Percentiles rank a stretch among this genome's conserved stretches.
These are phyloP conservation scores for Ormyrus thymus DNA, from an alignment of 2,888 invertebrate species.

Conservation along the genomic window DNA sequence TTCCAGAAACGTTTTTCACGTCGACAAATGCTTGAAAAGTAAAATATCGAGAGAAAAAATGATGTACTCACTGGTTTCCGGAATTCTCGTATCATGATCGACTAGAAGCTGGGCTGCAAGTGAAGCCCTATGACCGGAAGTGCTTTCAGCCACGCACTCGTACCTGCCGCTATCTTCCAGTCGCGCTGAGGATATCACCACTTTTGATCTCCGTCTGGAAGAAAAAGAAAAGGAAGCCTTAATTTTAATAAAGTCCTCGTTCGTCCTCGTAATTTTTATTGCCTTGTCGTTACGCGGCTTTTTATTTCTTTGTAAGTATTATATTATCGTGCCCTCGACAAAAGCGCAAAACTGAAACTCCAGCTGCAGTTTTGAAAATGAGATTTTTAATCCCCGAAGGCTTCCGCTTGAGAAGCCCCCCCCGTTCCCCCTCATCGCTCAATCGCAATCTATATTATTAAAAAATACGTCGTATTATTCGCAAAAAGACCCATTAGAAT, in stretches of 20 bases:
- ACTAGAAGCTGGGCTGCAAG: slow-evolving; percentile 77
- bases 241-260: background rate
- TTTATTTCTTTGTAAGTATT: no score
- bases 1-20: no score
- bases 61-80: slow-evolving; percentile 77
- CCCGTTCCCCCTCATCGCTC: no score
- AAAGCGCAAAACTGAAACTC: no score
- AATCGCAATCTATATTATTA: no score
- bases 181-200: slow-evolving; percentile 85
- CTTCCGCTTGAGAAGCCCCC: no score
- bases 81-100: slow-evolving; percentile 75
- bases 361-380: no score
- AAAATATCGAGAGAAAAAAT: background rate
- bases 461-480: no score
- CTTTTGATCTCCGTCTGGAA: slow-evolving; percentile 88
- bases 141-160: slow-evolving; percentile 87
- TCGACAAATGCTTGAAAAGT: background rate
- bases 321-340: no score
- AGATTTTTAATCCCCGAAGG: no score
- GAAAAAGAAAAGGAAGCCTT: slow-evolving; percentile 16
- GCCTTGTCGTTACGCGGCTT: background rate
- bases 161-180: slow-evolving; percentile 86
- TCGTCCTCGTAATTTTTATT: background rate
- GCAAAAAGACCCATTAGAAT: slow-evolving; percentile 27
- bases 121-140: slow-evolving; percentile 79